Conservation (phyloP, 2,888 invertebrate species). For the Sarcophaga carnaria region DNA sequence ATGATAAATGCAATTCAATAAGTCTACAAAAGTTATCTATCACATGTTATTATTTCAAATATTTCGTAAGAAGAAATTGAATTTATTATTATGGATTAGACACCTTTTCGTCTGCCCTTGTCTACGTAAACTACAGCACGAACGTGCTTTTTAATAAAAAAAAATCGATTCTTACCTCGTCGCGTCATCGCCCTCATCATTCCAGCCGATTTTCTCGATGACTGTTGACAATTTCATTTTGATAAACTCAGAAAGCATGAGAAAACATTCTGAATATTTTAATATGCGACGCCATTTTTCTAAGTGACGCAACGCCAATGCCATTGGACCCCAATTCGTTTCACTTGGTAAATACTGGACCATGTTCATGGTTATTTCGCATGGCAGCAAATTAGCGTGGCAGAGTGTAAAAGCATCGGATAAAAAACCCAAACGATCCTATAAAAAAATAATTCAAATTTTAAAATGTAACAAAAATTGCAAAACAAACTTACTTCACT, state of each 20-base stretch:
- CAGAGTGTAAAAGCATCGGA: conserved; percentile 82
- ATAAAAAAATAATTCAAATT: background rate
- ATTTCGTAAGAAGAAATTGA: too few species aligned
- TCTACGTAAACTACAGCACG: too few species aligned
- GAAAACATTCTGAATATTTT: conserved; percentile 82
- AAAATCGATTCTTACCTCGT: conserved; percentile 73
- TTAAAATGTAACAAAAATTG: too few species aligned
- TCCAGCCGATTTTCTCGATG: conserved; percentile 80
- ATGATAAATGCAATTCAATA: too few species aligned
- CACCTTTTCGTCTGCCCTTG: too few species aligned
- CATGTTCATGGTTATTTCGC: conserved; percentile 81
- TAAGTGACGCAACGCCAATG: conserved; percentile 79
- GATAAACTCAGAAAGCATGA: conserved; percentile 81
- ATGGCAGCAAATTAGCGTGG: conserved; percentile 81
- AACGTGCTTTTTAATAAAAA: too few species aligned
- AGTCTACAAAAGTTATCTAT: too few species aligned
- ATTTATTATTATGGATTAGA: too few species aligned
- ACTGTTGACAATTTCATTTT: conserved; percentile 80
- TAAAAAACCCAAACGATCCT: conserved; percentile 81
- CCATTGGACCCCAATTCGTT: conserved; percentile 81
- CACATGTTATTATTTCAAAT: too few species aligned
- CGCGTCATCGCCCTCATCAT: conserved; percentile 79
- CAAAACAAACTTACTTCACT: conserved; percentile 75
- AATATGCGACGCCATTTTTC: conserved; percentile 82
- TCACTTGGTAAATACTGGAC: conserved; percentile 81